Percentiles rank a stretch among this genome's conserved stretches.
Evolutionary conservation across 92 coral and sea anemone species (phyloP).

Genomic region (Siderastrea radians): DNA sequence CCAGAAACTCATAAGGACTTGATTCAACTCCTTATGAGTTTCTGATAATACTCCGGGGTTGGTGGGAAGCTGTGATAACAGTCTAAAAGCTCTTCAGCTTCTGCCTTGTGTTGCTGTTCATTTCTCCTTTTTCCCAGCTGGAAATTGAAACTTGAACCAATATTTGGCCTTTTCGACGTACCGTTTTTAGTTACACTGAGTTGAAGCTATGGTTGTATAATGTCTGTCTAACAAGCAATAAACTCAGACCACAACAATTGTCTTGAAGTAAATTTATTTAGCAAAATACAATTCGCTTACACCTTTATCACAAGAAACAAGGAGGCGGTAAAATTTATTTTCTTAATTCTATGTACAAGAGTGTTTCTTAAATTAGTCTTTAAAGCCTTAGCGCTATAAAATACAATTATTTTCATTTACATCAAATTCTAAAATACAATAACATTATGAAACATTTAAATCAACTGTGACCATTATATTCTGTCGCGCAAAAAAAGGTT

Average conservation of each 20-base stretch:
- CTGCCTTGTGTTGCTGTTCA: no score
- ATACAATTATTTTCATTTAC: slow-evolving; percentile 9
- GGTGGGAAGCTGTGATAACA: no score
- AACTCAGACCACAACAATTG: neutral
- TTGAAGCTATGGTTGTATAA: neutral
- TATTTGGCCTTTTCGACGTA: neutral
- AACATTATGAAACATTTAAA: neutral
- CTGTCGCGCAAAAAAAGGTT: neutral
- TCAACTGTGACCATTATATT: neutral
- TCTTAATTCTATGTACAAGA: slow-evolving; percentile 19
- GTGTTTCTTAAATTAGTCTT: slow-evolving; percentile 10
- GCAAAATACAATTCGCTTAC: slow-evolving; percentile 44
- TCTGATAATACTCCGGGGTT: no score
- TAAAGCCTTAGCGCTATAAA: slow-evolving; percentile 29
- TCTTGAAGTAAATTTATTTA: slow-evolving; percentile 22
- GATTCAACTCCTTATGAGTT: no score
- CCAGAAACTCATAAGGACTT: no score
- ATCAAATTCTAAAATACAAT: slow-evolving; percentile 1
- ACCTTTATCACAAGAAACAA: slow-evolving; percentile 5
- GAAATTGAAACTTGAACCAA: neutral
- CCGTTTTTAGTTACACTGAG: neutral
- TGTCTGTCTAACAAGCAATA: neutral
- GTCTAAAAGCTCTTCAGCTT: no score
- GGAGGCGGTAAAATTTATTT: slow-evolving; percentile 22
- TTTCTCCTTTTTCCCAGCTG: neutral